phyloP scores from a whole-genome alignment of 2,113 vertebrate genomes.

The Silurus meridionalis region DNA sequence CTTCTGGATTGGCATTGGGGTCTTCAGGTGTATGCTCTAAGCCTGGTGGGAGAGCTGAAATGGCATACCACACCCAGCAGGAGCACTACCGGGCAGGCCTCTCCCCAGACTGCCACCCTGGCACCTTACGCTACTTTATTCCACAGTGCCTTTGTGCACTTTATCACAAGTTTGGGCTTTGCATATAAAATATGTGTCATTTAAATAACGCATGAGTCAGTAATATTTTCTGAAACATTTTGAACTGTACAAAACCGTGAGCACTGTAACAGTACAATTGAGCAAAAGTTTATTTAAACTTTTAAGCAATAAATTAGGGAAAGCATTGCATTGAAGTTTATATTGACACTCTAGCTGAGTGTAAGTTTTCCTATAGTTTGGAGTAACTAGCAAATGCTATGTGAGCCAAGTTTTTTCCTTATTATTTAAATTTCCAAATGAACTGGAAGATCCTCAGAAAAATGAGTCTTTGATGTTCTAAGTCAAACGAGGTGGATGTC shows the following conservation, averaged over 20 bases:
- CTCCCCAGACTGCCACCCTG: slow-evolving; percentile 56
- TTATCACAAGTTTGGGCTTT: neutral
- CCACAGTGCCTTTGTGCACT: slow-evolving; percentile 16
- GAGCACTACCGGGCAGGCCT: slow-evolving; percentile 53
- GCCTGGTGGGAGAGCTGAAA: slow-evolving; percentile 53
- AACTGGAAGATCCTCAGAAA: slow-evolving; percentile 70
- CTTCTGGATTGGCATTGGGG: slow-evolving; percentile 55
- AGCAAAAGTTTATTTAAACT: neutral
- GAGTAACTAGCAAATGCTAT: neutral
- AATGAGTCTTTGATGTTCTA: slow-evolving; percentile 75
- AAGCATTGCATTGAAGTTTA: neutral
- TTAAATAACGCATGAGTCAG: slow-evolving; percentile 1
- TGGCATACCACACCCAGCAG: slow-evolving; percentile 55
- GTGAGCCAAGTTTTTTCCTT: slow-evolving; percentile 15
- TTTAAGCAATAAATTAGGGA: neutral
- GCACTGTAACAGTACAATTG: neutral
- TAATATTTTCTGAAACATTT: neutral
- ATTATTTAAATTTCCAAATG: slow-evolving; percentile 39
- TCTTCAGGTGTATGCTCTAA: slow-evolving; percentile 56
- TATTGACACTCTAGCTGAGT: neutral
- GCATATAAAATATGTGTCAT: neutral
- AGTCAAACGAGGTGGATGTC: slow-evolving; percentile 73
- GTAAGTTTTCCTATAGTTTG: neutral
- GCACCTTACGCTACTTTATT: slow-evolving; percentile 54
- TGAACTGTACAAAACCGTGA: neutral